Evolutionary conservation across 2,888 invertebrate species (phyloP).

Genomic region (Rhagophthalmus giganteus): DNA sequence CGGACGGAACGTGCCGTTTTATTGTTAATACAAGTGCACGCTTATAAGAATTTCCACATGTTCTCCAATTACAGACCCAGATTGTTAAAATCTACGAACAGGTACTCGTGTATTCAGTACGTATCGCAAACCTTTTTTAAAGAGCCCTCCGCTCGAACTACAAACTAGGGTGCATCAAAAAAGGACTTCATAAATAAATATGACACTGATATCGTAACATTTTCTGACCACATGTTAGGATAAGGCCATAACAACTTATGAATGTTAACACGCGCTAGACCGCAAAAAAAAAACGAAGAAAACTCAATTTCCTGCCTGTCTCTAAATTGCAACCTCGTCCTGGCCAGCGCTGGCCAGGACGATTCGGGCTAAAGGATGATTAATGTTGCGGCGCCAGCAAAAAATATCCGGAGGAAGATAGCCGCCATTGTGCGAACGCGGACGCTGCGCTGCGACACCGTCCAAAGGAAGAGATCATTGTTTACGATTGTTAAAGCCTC

Average conservation of each 20-base stretch:
- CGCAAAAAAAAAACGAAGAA: conserved; percentile 23
- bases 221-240: conserved; percentile 25
- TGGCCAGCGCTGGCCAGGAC: conserved; percentile 22
- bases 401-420: conserved; percentile 32
- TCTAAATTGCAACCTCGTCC: conserved; percentile 30
- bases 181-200: conserved; percentile 31
- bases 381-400: conserved; percentile 34
- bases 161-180: conserved; percentile 22
- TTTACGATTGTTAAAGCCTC: conserved; percentile 23
- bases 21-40: no score
- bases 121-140: not conserved
- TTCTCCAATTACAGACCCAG: no score
- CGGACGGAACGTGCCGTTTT: no score
- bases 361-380: conserved; percentile 33
- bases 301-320: conserved; percentile 30
- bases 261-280: conserved; percentile 26
- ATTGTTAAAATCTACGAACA: no score
- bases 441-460: conserved; percentile 27
- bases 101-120: not conserved
- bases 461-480: conserved; percentile 27
- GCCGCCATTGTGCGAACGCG: conserved; percentile 32
- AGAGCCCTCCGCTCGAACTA: conserved; percentile 1
- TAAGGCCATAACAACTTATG: conserved; percentile 28
- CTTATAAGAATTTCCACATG: no score
- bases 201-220: conserved; percentile 24